Evolutionary conservation across 2,888 invertebrate genomes (phyloP).

Genomic region (Agonum fuliginosum): DNA sequence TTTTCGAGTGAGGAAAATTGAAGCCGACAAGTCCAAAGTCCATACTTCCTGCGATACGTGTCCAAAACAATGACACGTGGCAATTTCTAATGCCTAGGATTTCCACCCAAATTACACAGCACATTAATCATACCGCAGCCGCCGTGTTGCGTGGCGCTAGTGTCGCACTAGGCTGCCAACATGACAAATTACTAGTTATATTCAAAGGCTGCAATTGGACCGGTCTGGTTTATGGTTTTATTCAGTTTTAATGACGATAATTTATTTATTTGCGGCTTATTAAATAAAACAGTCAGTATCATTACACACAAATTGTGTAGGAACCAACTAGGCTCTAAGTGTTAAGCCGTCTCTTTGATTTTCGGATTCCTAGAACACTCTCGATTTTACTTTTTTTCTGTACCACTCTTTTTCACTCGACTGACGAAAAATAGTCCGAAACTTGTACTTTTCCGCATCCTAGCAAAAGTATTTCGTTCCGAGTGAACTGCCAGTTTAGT

Average conservation of each 20-base stretch:
- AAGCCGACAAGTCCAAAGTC: slow-evolving; percentile 12
- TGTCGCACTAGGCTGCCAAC: slow-evolving; percentile 30
- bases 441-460: too few relatives aligned
- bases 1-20: background rate
- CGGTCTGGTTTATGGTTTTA: slow-evolving; percentile 15
- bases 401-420: too few relatives aligned
- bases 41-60: slow-evolving; percentile 15
- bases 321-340: too few relatives aligned
- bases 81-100: slow-evolving; percentile 40
- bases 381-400: too few relatives aligned
- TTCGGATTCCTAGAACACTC: too few relatives aligned
- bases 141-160: background rate
- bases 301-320: too few relatives aligned
- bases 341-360: too few relatives aligned
- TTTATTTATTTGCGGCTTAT: too few relatives aligned
- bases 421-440: too few relatives aligned
- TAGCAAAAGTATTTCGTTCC: too few relatives aligned
- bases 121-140: slow-evolving; percentile 37
- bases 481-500: too few relatives aligned
- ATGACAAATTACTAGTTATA: slow-evolving; percentile 43
- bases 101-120: slow-evolving; percentile 33
- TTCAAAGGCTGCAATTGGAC: slow-evolving; percentile 28
- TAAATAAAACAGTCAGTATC: too few relatives aligned
- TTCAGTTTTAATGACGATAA: background rate
- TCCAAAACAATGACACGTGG: slow-evolving; percentile 43